Conservation (phyloP, 1,140 invertebrate species). For the Acarapis woodi region DNA sequence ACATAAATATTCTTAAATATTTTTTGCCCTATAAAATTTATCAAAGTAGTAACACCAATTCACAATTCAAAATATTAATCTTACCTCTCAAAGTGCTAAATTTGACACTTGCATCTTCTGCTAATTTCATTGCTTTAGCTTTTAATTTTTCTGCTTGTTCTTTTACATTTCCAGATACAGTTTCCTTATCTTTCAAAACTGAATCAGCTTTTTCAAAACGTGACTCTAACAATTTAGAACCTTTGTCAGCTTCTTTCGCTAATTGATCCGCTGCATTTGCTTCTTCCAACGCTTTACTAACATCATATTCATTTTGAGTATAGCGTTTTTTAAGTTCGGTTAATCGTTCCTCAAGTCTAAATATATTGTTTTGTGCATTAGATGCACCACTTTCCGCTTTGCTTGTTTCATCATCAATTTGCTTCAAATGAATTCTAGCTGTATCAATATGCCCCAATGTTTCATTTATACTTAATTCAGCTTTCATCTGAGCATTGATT, state of each 20-base stretch:
- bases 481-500: slow-evolving; percentile 37
- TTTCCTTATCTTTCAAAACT: slow-evolving; percentile 27
- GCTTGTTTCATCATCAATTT: slow-evolving; percentile 35
- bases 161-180: slow-evolving; percentile 30
- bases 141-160: slow-evolving; percentile 37
- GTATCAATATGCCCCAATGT: slow-evolving; percentile 43
- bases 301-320: slow-evolving; percentile 34
- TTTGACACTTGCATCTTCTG: slow-evolving; percentile 38
- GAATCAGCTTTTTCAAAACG: slow-evolving; percentile 28
- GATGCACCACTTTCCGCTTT: slow-evolving; percentile 39
- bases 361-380: slow-evolving; percentile 34
- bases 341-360: slow-evolving; percentile 30
- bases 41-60: no score
- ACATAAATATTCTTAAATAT: no score
- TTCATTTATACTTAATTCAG: slow-evolving; percentile 40
- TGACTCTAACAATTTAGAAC: slow-evolving; percentile 21
- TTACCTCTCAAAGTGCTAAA: slow-evolving; percentile 34
- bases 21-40: no score
- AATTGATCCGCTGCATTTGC: slow-evolving; percentile 23
- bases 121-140: slow-evolving; percentile 37
- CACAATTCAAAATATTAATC: no score
- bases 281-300: slow-evolving; percentile 26
- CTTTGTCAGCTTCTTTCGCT: slow-evolving; percentile 23
- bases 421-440: slow-evolving; percentile 37
- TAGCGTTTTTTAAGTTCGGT: slow-evolving; percentile 40